Conservation (phyloP, 2,888 invertebrate species). For the Thysanoteuthis rhombus region DNA sequence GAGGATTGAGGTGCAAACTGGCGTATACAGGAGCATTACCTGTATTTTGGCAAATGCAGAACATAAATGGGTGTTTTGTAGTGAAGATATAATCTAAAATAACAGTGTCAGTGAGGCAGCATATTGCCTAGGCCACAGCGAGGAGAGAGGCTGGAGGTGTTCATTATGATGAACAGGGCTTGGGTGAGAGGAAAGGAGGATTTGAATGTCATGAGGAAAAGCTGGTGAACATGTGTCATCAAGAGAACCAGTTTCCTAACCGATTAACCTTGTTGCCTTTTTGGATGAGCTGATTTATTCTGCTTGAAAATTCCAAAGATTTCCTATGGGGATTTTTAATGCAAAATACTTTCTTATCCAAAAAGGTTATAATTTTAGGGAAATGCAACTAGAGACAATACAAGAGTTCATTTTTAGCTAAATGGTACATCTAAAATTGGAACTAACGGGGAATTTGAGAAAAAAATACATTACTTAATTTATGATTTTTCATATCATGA, state of each 20-base stretch:
- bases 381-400: too few relatives aligned
- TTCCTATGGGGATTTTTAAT: too few relatives aligned
- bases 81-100: background rate
- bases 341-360: too few relatives aligned
- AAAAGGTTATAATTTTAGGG: too few relatives aligned
- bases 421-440: too few relatives aligned
- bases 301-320: too few relatives aligned
- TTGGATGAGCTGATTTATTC: too few relatives aligned
- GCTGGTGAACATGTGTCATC: background rate
- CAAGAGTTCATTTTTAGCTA: too few relatives aligned
- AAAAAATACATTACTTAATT: too few relatives aligned
- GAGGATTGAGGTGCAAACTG: background rate
- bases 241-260: background rate
- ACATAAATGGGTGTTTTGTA: constrained; percentile 12
- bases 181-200: background rate
- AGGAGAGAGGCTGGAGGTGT: background rate
- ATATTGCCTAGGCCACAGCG: background rate
- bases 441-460: too few relatives aligned
- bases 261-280: background rate
- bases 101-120: background rate
- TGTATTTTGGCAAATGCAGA: background rate
- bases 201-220: background rate
- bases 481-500: too few relatives aligned
- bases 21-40: background rate
- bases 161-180: background rate